Evolutionary conservation across 2,113 vertebrate species (phyloP), one percentile per base, ranked within the genome.

Genomic region (Nanorana parkeri): DNA sequence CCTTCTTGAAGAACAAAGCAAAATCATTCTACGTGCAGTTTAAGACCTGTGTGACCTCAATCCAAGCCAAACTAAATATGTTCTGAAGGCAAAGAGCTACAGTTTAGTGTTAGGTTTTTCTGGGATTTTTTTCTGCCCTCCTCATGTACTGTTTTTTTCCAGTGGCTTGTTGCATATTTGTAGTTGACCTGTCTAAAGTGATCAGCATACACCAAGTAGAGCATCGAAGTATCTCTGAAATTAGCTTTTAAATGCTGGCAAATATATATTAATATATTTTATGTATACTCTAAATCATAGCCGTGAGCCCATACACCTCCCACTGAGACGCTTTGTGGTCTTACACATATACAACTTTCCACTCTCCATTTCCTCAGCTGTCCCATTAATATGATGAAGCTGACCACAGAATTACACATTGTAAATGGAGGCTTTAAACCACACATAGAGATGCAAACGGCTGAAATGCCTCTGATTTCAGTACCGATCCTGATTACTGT

Each of bases 391-490:
- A 77, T 84, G 86, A 91, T 90, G 84, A 87, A 87, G 84, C 66
- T 90, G 75, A 91, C 92, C 89, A 64, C 92, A 92, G 85, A 91
- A 87, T 88, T 91, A 88, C 88, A 88, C 63, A 86, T 84, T 24
- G 82, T 87, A 90, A 91, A 89, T 78, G 85, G 20, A 84, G 79
- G 82, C 82, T 87, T 87, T 84, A 87, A 89, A 88, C 85, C 86
- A 85, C 85, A 87, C 61, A 17, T 28, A 58, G 64, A 86, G 76
- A 87, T 85, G 41, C 4, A 56, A 80, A 78, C 77, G 24, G 80
- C 83, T 87, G 86, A 88, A 91, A 91, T 89, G 89, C 86, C 72
- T 87, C 29, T 55, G 68, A 81, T 92, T 88, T 87, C 81, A 84
- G 17, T 63, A 87, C 85, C 88, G 61, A 58, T 88, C 29, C 80